These are phyloP conservation scores for Lycia hirtaria DNA, from an alignment of 2,888 invertebrate species.

Conservation along the genomic window DNA sequence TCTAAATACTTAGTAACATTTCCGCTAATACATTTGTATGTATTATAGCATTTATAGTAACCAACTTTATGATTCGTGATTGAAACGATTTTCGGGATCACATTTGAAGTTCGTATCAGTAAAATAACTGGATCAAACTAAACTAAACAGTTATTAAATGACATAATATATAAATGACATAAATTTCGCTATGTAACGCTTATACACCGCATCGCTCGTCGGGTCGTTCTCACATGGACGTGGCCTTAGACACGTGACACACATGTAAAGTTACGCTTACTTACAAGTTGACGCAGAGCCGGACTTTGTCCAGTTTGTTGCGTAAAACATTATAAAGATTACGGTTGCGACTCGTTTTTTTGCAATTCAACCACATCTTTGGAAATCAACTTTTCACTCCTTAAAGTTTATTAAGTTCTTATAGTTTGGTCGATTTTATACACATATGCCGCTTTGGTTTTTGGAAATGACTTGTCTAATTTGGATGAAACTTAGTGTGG, in stretches of 20 bases:
- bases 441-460: background rate
- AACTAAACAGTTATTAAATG: no score
- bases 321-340: constrained; percentile 19
- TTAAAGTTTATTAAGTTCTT: background rate
- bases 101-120: no score
- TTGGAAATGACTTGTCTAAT: no score
- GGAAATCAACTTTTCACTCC: background rate
- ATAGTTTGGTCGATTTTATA: background rate
- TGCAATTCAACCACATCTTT: constrained; percentile 1
- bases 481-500: no score
- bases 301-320: constrained; percentile 11
- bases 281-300: constrained; percentile 19
- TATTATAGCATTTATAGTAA: no score
- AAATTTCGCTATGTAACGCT: no score
- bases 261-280: constrained; percentile 20
- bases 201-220: constrained; percentile 20
- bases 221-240: constrained; percentile 42
- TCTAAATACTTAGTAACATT: no score
- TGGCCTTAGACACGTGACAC: constrained; percentile 20
- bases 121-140: no score
- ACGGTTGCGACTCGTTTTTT: constrained; percentile 3
- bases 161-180: no score
- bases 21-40: no score
- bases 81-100: no score
- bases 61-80: no score